A percentile compares a stretch with the other conserved stretches of the same genome.
phyloP scores from a whole-genome alignment of 1,140 invertebrate species.

The Callitettix versicolor region DNA sequence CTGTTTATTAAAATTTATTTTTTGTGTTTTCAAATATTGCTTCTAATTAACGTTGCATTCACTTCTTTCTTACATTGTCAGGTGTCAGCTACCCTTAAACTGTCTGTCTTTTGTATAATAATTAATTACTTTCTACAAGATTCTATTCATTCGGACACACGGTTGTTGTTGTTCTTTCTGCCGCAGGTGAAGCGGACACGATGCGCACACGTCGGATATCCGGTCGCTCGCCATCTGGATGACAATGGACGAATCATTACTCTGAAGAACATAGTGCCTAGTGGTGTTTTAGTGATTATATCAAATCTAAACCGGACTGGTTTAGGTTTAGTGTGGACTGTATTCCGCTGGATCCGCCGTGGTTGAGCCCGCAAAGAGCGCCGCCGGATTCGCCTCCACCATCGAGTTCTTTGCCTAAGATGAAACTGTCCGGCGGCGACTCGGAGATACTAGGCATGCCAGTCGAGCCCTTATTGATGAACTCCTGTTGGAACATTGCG shows the following conservation, averaged over 20 bases:
- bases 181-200: neutral
- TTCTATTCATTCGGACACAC: no score
- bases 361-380: constrained; percentile 21
- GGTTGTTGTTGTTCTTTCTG: no score
- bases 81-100: no score
- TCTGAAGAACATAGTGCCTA: constrained; percentile 1
- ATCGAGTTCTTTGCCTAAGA: constrained; percentile 10
- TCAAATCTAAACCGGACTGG: no score
- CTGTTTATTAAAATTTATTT: no score
- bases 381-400: constrained; percentile 16
- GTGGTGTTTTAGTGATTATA: neutral
- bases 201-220: constrained; percentile 5
- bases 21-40: no score
- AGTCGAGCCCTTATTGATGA: constrained; percentile 17
- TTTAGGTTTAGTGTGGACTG: neutral
- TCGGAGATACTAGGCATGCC: constrained; percentile 22
- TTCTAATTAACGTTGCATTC: no score
- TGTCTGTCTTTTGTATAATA: no score
- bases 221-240: constrained; percentile 1
- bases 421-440: constrained; percentile 22
- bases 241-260: constrained; percentile 2
- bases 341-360: constrained; percentile 21
- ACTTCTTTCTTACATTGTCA: no score
- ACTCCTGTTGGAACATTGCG: constrained; percentile 13
- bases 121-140: no score